Conservation (phyloP, 2,888 invertebrate genomes). For the Eupeodes latifasciatus region DNA sequence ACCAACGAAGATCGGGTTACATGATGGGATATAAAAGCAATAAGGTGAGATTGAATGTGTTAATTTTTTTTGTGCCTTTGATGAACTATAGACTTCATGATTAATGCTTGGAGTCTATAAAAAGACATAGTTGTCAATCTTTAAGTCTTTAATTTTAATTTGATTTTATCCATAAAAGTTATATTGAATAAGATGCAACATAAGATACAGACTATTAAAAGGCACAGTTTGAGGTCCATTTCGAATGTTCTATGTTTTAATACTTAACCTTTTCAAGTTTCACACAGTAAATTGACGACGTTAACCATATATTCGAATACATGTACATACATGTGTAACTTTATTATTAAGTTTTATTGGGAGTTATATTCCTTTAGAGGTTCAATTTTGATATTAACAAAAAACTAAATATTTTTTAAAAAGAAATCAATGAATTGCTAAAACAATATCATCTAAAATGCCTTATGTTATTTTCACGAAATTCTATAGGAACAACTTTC, state of each 20-base stretch:
- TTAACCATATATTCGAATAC: too few relatives aligned
- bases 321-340: too few relatives aligned
- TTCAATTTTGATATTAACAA: too few relatives aligned
- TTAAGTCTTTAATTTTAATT: neutral
- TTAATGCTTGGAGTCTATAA: conserved; percentile 38
- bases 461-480: too few relatives aligned
- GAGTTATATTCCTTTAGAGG: too few relatives aligned
- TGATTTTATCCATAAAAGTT: neutral
- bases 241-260: neutral
- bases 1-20: conserved; percentile 20
- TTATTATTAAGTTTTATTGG: too few relatives aligned
- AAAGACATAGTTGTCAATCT: conserved; percentile 36
- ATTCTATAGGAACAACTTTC: too few relatives aligned
- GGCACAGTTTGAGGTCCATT: neutral
- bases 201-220: neutral
- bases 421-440: too few relatives aligned
- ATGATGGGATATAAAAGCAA: neutral
- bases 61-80: conserved; percentile 31
- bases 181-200: neutral
- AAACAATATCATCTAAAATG: too few relatives aligned
- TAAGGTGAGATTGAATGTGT: conserved; percentile 49
- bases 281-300: too few relatives aligned
- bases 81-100: neutral
- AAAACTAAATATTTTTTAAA: too few relatives aligned
- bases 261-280: too few relatives aligned